A percentile compares a stretch with the other conserved stretches of the same genome.
Evolutionary conservation across 2,888 invertebrate species (phyloP).

Genomic region (Microplitis deprimator): DNA sequence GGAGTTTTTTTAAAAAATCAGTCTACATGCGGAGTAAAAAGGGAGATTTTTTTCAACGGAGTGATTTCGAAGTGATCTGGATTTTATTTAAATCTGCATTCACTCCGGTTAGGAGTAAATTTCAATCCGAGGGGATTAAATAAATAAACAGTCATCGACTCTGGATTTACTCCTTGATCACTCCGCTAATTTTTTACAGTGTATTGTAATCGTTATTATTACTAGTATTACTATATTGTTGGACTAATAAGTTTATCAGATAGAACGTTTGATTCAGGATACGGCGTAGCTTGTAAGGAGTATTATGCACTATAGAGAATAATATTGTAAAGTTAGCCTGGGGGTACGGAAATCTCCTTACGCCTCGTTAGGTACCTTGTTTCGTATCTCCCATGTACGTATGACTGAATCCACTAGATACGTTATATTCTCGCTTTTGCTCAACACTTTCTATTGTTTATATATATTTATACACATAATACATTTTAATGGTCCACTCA

Average conservation of each 20-base stretch:
- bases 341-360: constrained; percentile 59
- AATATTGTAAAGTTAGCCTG: constrained; percentile 56
- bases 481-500: constrained; percentile 61
- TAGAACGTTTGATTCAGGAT: background rate
- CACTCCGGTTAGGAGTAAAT: too few species aligned
- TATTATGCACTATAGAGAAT: constrained; percentile 43
- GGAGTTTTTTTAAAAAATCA: too few species aligned
- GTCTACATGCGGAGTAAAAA: too few species aligned
- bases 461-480: constrained; percentile 48
- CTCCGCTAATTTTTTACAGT: too few species aligned
- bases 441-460: constrained; percentile 55
- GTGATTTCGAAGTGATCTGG: too few species aligned
- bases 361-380: constrained; percentile 64
- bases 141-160: too few species aligned
- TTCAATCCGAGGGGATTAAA: too few species aligned
- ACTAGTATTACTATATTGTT: too few species aligned
- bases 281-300: background rate
- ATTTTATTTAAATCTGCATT: too few species aligned
- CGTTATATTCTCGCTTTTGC: constrained; percentile 51
- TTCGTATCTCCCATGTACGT: constrained; percentile 57
- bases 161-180: too few species aligned
- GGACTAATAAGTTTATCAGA: background rate
- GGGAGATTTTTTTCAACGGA: too few species aligned
- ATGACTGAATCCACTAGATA: constrained; percentile 47
- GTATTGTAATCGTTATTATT: too few species aligned